Evolutionary conservation across 2,888 invertebrate genomes (phyloP).

Genomic region (Sarcophaga carnaria): DNA sequence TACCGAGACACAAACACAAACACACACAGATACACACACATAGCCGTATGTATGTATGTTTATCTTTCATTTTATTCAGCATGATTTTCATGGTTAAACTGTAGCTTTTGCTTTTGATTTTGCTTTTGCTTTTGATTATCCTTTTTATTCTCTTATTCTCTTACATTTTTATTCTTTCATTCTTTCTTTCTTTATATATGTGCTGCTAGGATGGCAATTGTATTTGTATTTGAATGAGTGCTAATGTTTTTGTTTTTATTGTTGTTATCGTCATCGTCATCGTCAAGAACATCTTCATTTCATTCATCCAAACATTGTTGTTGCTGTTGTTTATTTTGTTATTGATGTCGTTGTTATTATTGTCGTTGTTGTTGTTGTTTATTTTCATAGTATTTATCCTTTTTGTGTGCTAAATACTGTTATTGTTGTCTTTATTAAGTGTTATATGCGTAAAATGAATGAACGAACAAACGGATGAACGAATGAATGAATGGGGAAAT

Average conservation of each 20-base stretch:
- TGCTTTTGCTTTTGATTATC: slow-evolving; percentile 64
- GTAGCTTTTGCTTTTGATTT: slow-evolving; percentile 53
- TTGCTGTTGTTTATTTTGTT: slow-evolving; percentile 25
- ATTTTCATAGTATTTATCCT: slow-evolving; percentile 52
- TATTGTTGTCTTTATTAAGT: slow-evolving; percentile 71
- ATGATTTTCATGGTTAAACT: slow-evolving; percentile 65
- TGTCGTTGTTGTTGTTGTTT: slow-evolving; percentile 49
- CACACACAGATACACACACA: slow-evolving; percentile 15
- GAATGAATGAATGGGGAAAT: too few species aligned
- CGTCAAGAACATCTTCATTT: not conserved
- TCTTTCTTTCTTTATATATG: not conserved
- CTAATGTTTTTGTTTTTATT: slow-evolving; percentile 44
- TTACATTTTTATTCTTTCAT: not conserved
- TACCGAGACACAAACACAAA: slow-evolving; percentile 43
- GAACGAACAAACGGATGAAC: not conserved
- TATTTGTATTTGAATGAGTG: not conserved
- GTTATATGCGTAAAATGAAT: slow-evolving; percentile 60
- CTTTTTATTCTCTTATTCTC: slow-evolving; percentile 72
- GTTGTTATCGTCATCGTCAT: not conserved
- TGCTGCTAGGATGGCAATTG: not conserved
- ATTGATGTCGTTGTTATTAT: slow-evolving; percentile 35
- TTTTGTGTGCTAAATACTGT: slow-evolving; percentile 64
- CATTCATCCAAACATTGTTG: not conserved
- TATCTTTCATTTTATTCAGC: not conserved
- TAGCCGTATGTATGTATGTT: too few species aligned